Conservation (phyloP, 2,888 invertebrate species). For the Callyntrura sp. region DNA sequence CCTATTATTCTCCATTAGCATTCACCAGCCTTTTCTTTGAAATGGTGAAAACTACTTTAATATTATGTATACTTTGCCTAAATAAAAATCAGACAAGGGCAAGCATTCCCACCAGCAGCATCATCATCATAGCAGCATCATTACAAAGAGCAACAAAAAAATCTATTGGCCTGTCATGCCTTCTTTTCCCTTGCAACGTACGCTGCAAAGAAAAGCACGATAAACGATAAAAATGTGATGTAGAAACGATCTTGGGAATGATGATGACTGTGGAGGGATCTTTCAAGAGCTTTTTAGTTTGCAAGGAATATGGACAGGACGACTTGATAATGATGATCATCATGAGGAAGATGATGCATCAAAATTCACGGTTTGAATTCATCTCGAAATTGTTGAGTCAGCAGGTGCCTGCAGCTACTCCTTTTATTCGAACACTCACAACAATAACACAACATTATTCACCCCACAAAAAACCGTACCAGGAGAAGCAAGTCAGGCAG, state of each 20-base stretch:
- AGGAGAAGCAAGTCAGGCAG: slow-evolving; percentile 13
- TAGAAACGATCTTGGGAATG: not conserved
- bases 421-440: slow-evolving; percentile 38
- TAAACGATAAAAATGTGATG: slow-evolving; percentile 25
- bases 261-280: slow-evolving; percentile 28
- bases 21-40: slow-evolving; percentile 31
- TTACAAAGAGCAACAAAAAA: slow-evolving; percentile 5
- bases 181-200: not conserved
- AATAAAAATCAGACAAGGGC: too few relatives aligned
- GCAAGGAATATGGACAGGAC: slow-evolving; percentile 14
- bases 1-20: slow-evolving; percentile 56
- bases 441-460: slow-evolving; percentile 4
- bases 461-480: slow-evolving; percentile 43
- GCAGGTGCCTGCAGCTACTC: slow-evolving; percentile 76
- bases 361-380: slow-evolving; percentile 64
- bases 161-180: not conserved
- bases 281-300: slow-evolving; percentile 2
- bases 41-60: not conserved
- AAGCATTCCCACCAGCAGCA: not conserved
- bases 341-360: slow-evolving; percentile 66
- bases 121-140: too few relatives aligned
- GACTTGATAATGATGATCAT: slow-evolving; percentile 51
- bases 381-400: slow-evolving; percentile 78
- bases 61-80: too few relatives aligned
- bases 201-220: not conserved